Base-by-base conservation (phyloP, 2,113 vertebrate species). In the Pavo muticus region DNA sequence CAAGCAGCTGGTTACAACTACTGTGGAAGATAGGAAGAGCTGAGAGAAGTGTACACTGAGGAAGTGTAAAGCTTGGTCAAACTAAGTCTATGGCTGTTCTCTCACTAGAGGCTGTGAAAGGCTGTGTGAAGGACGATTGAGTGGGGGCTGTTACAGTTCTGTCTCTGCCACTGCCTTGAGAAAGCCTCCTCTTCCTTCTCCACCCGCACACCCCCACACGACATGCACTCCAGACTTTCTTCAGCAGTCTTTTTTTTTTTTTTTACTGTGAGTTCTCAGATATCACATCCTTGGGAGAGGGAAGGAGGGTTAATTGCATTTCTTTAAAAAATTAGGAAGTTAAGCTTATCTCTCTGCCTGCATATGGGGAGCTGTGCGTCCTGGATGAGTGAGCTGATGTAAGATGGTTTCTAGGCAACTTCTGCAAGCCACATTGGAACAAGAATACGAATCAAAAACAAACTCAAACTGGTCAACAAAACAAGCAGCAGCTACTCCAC, bases 341-440 rank as follows among this genome's bases (percentile, higher is more conserved):
- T 92, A 47, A 57, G 96, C 94, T 97, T 96, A 97, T 97, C 96
- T 96, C 85, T 78, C 93, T 85, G 87, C 95, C 87, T 95, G 95
- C 96, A 96, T 48, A 89, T 64, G 79, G 95, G 94, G 73, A 96
- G 81, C 80, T 3, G 14, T 52, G 87, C 87, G 76, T 88, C 68
- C 77, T 94, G 96, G 91, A 88, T 83, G 94, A 95, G 93, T 39
- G 57, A n/a, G 82, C 89, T 95, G 95, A 93, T 1, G 10, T 0
- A 40, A 93, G 95, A 89, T 90, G 86, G 96, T 97, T 97, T 95
- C 97, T 84, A 97, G 91, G 96, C 96, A 94, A 96, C 94, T 97
- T 94, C 93, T 77, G 59, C 93, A 91, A 81, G 35, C 92, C 94
- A 70, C 27, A 19, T 68, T 93, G 88, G 90, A 96, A 83, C 21